Conservation (phyloP, 2,797 vertebrate genomes). For the Rachycentron canadum region DNA sequence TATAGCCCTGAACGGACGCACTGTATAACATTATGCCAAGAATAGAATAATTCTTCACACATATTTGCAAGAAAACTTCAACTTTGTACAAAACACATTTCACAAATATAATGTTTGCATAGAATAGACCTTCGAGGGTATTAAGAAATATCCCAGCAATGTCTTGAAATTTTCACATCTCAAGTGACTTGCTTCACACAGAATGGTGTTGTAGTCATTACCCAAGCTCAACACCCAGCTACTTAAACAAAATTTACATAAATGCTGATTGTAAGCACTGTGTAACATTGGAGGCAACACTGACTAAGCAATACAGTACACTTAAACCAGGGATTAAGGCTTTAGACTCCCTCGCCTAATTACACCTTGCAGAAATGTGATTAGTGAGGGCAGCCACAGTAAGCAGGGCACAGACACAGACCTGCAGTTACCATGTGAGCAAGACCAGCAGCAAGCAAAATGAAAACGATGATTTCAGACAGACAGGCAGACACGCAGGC, state of each 20-base stretch:
- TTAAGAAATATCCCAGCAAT: background rate
- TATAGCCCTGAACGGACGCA: background rate
- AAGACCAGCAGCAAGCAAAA: slow-evolving; percentile 38
- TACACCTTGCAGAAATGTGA: slow-evolving; percentile 76
- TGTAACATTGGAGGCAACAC: slow-evolving; percentile 43
- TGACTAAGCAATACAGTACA: slow-evolving; percentile 66
- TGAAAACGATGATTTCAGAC: slow-evolving; percentile 13
- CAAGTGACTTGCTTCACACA: background rate
- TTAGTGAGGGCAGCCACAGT: slow-evolving; percentile 62
- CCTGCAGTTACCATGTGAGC: slow-evolving; percentile 22
- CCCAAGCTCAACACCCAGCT: slow-evolving; percentile 6
- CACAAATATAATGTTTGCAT: background rate
- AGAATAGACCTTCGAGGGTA: background rate
- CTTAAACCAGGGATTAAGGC: slow-evolving; percentile 72
- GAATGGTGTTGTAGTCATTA: background rate
- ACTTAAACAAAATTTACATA: slow-evolving; percentile 14
- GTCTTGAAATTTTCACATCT: background rate
- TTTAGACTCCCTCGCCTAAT: slow-evolving; percentile 68
- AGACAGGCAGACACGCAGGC: background rate
- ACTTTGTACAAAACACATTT: background rate
- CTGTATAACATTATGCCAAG: background rate
- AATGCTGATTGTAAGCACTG: slow-evolving; percentile 29
- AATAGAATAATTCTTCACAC: background rate
- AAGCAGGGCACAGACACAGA: slow-evolving; percentile 54
- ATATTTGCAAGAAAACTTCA: background rate